Base-by-base conservation (phyloP, 2,888 invertebrate species). In the Dysmachus trigonus region DNA sequence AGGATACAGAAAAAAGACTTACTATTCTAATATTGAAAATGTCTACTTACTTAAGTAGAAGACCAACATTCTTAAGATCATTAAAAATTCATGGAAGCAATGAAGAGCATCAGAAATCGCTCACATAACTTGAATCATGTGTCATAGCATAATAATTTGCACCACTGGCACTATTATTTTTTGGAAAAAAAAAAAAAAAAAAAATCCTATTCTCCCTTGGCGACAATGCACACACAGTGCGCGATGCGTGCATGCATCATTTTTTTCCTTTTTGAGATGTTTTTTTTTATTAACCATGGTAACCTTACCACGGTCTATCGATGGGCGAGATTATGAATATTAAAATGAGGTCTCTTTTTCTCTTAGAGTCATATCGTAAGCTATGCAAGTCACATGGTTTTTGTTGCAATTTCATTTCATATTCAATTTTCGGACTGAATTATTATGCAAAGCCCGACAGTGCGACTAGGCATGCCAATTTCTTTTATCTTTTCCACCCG, bases 381-480 rank as follows among this genome's bases (percentile, higher is more conserved):
- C 71, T 82, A 82, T 82, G 82, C 82, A 82, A 82, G 82, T 82
- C 82, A 82, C 82, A 82, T 82, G 82, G 10, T 15, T n/a, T 15
- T 62, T 77, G 82, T 82, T 62, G 62, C 82, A 62, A 62, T 82
- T 62, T 27, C 62, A 82, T 82, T 82, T 82, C 82, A 82, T 82
- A 83, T 83, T 83, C 72, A 83, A 83, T 72, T 82, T 83, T 72
- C 72, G 83, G 71, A 72, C n/a, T 72, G 72, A 83, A 83, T 72
- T 72, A 15, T 83, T 83, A 71, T 83, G 72, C 72, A 41, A 18
- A 38, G 31, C 41, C 13, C 53, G 72, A 47, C 27, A 53, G 38
- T 41, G 72, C 83, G 41, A 72, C 72, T 83, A 83, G 83, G 83
- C 83, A 83, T 83, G 82, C 82, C 62, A 82, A 82, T 82, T 71